These are phyloP conservation scores for Podarcis muralis DNA, from an alignment of 2,113 vertebrate species.

Conservation along the genomic window DNA sequence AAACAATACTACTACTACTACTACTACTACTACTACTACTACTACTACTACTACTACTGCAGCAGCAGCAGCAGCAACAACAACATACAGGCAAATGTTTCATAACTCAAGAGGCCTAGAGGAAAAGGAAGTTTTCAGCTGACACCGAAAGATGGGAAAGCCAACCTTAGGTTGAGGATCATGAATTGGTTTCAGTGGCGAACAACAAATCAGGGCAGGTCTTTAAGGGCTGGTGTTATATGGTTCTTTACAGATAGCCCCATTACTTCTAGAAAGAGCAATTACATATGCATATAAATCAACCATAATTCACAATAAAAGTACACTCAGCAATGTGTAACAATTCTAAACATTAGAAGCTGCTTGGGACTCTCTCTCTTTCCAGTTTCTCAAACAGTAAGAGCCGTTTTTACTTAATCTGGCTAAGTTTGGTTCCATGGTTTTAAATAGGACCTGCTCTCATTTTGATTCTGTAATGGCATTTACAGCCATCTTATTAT, in stretches of 20 bases:
- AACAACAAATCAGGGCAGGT: no score
- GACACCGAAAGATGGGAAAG: no score
- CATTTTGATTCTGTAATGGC: constrained; percentile 42
- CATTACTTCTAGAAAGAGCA: background rate
- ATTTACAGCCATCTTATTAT: constrained; percentile 47
- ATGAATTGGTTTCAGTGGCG: no score
- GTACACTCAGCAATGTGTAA: constrained; percentile 12
- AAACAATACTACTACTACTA: no score
- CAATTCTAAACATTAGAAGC: constrained; percentile 10
- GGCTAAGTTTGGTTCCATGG: constrained; percentile 49
- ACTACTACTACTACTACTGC: no score
- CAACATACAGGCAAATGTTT: no score
- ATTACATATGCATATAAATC: background rate
- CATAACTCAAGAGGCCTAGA: no score
- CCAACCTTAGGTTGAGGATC: no score
- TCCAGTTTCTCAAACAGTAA: constrained; percentile 43
- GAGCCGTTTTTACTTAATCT: constrained; percentile 50
- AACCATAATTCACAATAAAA: background rate
- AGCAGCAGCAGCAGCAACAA: no score
- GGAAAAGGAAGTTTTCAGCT: no score
- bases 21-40: no score
- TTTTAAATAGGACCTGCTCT: constrained; percentile 54
- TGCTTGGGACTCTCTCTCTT: constrained; percentile 25
- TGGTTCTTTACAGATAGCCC: background rate
- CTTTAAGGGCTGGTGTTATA: no score